Conservation (phyloP, 2,888 invertebrate genomes). For the Acrobasis repandana region DNA sequence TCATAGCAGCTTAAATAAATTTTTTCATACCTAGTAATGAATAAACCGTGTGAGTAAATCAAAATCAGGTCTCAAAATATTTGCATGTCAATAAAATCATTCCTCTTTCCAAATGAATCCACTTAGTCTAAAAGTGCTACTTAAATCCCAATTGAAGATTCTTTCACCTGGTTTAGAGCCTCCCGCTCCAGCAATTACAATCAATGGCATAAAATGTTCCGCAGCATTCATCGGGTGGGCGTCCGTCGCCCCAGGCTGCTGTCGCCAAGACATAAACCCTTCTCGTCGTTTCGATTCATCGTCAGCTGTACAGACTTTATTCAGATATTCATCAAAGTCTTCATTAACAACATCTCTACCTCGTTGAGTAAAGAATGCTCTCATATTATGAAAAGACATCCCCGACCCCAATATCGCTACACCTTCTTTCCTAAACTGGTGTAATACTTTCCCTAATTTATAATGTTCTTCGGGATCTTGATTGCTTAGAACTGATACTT, state of each 20-base stretch:
- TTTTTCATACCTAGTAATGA: too few relatives aligned
- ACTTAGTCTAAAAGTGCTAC: conserved; percentile 63
- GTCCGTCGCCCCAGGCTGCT: conserved; percentile 61
- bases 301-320: conserved; percentile 60
- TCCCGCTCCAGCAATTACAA: conserved; percentile 71
- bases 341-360: conserved; percentile 56
- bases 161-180: conserved; percentile 58
- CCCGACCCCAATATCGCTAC: conserved; percentile 70
- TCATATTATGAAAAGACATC: conserved; percentile 78
- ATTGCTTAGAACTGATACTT: conserved; percentile 64
- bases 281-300: conserved; percentile 50
- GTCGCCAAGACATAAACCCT: conserved; percentile 58
- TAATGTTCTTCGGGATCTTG: conserved; percentile 69
- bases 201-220: conserved; percentile 73
- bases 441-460: conserved; percentile 58
- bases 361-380: conserved; percentile 56
- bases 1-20: too few relatives aligned
- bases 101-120: conserved; percentile 71
- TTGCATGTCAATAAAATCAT: conserved; percentile 35
- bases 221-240: conserved; percentile 68
- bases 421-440: conserved; percentile 68
- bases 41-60: too few relatives aligned
- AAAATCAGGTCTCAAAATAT: too few relatives aligned
- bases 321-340: conserved; percentile 69
- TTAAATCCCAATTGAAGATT: conserved; percentile 74